Evolutionary conservation across 2,113 vertebrate species (phyloP).

Genomic region (Prionailurus bengalensis): DNA sequence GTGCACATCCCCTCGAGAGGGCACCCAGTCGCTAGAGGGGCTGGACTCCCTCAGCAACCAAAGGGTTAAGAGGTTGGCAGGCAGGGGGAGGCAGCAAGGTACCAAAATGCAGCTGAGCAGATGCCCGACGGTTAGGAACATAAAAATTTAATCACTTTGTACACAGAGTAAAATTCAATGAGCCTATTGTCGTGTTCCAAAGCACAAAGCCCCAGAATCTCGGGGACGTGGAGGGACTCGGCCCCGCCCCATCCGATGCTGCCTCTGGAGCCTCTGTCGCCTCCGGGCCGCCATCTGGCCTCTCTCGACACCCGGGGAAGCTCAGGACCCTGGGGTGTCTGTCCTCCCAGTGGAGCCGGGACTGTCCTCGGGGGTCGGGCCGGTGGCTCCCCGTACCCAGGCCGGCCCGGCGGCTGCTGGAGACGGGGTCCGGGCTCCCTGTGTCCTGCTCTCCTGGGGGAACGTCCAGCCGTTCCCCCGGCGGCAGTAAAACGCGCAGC

Average conservation of each 20-base stretch:
- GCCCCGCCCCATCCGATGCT: accelerated
- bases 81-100: accelerated
- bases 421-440: accelerated
- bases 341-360: accelerated
- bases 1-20: neutral
- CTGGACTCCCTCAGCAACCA: neutral
- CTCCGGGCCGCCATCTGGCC: accelerated
- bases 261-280: no score
- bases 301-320: accelerated
- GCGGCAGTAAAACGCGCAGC: accelerated
- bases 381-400: accelerated
- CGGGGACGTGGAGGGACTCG: accelerated
- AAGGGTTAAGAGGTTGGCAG: neutral
- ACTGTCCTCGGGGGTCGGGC: accelerated
- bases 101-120: accelerated
- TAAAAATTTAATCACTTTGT: no score
- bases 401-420: neutral
- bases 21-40: accelerated
- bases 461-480: accelerated
- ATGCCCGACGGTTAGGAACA: accelerated
- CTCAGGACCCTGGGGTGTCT: neutral
- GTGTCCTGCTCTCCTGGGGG: neutral
- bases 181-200: accelerated
- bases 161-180: neutral
- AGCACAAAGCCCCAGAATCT: accelerated